Evolutionary conservation across 2,797 vertebrate genomes (phyloP).

Genomic region (Acipenser oxyrinchus): DNA sequence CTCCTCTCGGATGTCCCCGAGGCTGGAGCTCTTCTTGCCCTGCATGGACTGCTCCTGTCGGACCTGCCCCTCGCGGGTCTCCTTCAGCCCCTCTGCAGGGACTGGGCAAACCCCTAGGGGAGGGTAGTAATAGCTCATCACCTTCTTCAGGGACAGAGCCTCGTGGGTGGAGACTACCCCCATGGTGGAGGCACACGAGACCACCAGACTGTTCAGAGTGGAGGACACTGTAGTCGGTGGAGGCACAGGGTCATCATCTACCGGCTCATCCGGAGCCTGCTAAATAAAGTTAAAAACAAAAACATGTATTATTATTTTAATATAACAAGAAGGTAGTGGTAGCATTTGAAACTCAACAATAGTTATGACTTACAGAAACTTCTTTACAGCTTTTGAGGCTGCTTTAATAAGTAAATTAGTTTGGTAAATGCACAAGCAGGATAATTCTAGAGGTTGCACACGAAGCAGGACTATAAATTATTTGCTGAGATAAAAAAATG

Average conservation of each 20-base stretch:
- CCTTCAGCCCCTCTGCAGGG: conserved; percentile 41
- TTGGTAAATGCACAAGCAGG: too few species aligned
- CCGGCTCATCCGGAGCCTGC: conserved; percentile 45
- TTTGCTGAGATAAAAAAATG: too few species aligned
- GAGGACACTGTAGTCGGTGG: conserved; percentile 59
- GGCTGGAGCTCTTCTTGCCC: conserved; percentile 93
- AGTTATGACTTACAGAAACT: too few species aligned
- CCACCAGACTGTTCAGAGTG: conserved; percentile 83
- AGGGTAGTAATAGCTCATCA: conserved; percentile 84
- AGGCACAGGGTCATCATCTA: conserved; percentile 44
- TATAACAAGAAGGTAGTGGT: too few species aligned
- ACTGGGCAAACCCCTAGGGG: conserved; percentile 28
- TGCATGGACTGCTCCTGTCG: conserved; percentile 76
- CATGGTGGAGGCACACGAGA: conserved; percentile 85
- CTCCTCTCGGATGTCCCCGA: conserved; percentile 89
- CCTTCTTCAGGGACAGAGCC: conserved; percentile 84
- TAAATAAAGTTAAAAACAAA: background rate
- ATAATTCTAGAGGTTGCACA: too few species aligned
- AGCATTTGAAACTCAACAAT: background rate
- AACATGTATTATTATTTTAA: too few species aligned
- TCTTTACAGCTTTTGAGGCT: too few species aligned
- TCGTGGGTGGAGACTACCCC: conserved; percentile 90
- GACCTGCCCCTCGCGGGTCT: conserved; percentile 63
- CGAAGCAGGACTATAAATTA: too few species aligned
- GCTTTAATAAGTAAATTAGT: too few species aligned